A percentile compares a stretch with the other conserved stretches of the same genome.
These are phyloP conservation scores for Drosophila ercepeae DNA, from an alignment of 1,140 invertebrate genomes.

Conservation along the genomic window DNA sequence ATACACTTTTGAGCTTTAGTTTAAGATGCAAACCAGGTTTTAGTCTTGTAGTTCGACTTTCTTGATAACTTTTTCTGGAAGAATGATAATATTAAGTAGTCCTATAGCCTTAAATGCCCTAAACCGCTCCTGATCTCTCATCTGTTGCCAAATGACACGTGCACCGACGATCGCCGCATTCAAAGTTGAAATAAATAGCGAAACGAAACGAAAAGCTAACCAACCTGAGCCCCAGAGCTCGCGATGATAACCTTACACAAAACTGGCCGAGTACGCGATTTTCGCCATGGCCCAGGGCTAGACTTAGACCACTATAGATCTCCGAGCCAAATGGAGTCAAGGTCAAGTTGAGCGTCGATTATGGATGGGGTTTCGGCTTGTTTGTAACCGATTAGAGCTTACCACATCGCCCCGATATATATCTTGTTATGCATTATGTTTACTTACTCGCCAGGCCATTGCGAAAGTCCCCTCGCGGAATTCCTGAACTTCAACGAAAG, in stretches of 20 bases:
- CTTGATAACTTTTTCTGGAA: too few relatives aligned
- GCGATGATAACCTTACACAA: constrained; percentile 27
- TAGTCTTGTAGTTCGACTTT: too few relatives aligned
- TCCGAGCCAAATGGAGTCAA: constrained; percentile 56
- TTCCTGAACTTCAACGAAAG: constrained; percentile 60
- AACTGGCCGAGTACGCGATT: constrained; percentile 44
- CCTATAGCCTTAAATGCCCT: background rate
- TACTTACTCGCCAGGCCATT: constrained; percentile 32
- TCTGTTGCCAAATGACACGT: constrained; percentile 12
- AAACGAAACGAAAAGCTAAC: constrained; percentile 5
- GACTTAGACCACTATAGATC: constrained; percentile 14
- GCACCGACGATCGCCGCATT: constrained; percentile 2
- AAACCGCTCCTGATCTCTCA: constrained; percentile 16
- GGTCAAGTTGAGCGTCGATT: constrained; percentile 50
- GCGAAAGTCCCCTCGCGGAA: constrained; percentile 61
- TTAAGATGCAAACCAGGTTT: too few relatives aligned
- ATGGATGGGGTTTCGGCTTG: background rate
- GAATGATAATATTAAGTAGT: background rate
- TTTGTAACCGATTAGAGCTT: constrained; percentile 55
- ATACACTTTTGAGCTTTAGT: too few relatives aligned
- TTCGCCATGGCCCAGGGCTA: constrained; percentile 21
- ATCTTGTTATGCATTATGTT: constrained; percentile 33
- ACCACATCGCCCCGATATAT: constrained; percentile 27
- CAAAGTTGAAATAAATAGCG: background rate
- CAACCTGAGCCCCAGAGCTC: background rate